These are phyloP conservation scores for Otus sunia DNA, from an alignment of 2,113 vertebrate genomes.

Conservation along the genomic window DNA sequence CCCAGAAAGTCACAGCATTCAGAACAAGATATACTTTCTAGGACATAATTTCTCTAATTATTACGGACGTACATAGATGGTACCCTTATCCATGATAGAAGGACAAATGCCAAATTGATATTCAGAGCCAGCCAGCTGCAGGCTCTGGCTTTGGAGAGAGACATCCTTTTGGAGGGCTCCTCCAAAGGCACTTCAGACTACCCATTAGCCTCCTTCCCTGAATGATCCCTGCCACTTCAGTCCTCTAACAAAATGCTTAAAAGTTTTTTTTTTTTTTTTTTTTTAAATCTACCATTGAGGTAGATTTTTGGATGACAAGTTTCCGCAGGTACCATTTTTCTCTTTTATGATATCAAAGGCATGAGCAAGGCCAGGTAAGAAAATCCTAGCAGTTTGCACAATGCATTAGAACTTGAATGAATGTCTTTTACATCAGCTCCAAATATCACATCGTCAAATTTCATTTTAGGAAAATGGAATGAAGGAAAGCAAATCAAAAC, in stretches of 20 bases:
- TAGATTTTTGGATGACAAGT: neutral
- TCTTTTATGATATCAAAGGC: neutral
- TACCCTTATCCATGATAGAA: fast-evolving
- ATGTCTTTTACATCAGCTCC: neutral
- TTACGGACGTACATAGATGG: fast-evolving
- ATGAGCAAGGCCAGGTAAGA: neutral
- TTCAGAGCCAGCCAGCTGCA: neutral
- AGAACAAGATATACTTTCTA: neutral
- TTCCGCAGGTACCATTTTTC: neutral
- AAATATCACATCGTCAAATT: neutral
- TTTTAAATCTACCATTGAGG: neutral
- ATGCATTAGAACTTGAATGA: neutral
- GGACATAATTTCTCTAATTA: neutral
- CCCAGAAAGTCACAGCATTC: neutral
- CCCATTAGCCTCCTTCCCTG: neutral
- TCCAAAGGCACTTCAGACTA: neutral
- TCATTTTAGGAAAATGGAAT: neutral
- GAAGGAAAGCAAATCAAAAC: slow-evolving; percentile 13
- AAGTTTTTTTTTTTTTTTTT: neutral
- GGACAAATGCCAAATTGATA: neutral
- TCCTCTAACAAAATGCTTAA: neutral
- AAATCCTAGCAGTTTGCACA: neutral
- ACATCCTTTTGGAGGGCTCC: neutral
- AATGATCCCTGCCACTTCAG: neutral
- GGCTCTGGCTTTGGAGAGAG: neutral